Evolutionary conservation across 2,113 vertebrate genomes (phyloP).

Genomic region (Plectropomus leopardus): DNA sequence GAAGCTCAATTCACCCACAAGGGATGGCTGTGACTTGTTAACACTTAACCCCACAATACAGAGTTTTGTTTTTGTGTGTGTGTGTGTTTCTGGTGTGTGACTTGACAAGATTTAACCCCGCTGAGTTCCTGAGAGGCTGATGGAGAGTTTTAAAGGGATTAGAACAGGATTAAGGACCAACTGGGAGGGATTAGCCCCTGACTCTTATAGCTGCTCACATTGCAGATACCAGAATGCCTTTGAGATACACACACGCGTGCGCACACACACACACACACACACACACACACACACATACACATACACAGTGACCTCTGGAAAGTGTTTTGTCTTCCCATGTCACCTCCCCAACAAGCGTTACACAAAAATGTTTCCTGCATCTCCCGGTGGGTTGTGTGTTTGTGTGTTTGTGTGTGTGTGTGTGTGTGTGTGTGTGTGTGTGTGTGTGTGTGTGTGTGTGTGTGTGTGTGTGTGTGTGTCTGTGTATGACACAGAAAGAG

Average conservation of each 20-base stretch:
- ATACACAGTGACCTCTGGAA: not conserved
- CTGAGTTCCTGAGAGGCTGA: conserved; percentile 65
- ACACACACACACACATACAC: conserved; percentile 33
- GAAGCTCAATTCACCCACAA: conserved; percentile 36
- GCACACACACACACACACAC: conserved; percentile 10
- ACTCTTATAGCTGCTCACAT: conserved; percentile 66
- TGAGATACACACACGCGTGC: conserved; percentile 8
- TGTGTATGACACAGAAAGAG: not conserved
- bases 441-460: not conserved
- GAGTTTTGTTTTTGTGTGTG: conserved; percentile 17
- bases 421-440: not conserved
- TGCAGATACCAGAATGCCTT: conserved; percentile 30
- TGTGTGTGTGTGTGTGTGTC: not conserved
- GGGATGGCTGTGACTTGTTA: conserved; percentile 27
- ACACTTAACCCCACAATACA: not conserved
- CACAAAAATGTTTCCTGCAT: conserved; percentile 18
- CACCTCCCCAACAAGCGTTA: conserved; percentile 7
- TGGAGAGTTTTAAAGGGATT: conserved; percentile 81
- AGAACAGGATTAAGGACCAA: conserved; percentile 78
- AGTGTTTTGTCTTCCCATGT: conserved; percentile 2
- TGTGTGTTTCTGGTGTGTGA: conserved; percentile 21
- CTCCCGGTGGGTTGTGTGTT: no score
- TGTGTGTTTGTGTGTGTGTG: not conserved
- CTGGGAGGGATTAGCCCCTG: conserved; percentile 73
- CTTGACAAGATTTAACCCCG: conserved; percentile 63